These are phyloP conservation scores for Drosophila prosaltans DNA, from an alignment of 1,140 invertebrate genomes.

Conservation along the genomic window DNA sequence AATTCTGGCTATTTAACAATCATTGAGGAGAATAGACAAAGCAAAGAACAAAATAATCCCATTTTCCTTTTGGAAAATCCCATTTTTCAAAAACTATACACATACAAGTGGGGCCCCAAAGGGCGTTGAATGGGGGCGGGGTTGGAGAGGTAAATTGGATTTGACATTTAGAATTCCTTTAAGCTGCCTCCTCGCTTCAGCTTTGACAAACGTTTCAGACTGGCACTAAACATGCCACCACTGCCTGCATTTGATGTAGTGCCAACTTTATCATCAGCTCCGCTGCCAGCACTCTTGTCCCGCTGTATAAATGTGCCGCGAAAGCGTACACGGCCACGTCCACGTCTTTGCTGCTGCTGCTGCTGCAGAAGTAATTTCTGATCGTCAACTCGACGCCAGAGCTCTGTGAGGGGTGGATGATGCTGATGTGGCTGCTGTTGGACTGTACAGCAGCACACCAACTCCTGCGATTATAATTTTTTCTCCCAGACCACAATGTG, in stretches of 20 bases:
- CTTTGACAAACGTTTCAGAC: conserved; percentile 71
- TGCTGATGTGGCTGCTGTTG: conserved; percentile 72
- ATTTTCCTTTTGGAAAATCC: not conserved
- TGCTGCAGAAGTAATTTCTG: conserved; percentile 30
- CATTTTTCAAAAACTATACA: conserved; percentile 5
- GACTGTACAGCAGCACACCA: conserved; percentile 74
- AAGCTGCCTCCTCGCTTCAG: conserved; percentile 77
- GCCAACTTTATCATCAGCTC: conserved; percentile 6
- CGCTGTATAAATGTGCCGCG: conserved; percentile 64
- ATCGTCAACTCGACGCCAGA: conserved; percentile 53
- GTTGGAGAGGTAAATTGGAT: not conserved
- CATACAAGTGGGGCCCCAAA: not conserved
- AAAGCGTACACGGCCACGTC: conserved; percentile 68
- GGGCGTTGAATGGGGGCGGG: too few relatives aligned
- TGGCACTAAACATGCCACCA: conserved; percentile 56
- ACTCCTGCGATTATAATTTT: conserved; percentile 88
- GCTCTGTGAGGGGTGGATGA: conserved; percentile 55
- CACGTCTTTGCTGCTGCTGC: conserved; percentile 32
- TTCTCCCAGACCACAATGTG: conserved; percentile 96
- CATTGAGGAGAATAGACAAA: too few relatives aligned
- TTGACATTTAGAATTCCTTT: conserved; percentile 65
- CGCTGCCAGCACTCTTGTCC: conserved; percentile 39
- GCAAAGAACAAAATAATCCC: too few relatives aligned
- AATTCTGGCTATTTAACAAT: too few relatives aligned
- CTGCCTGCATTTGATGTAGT: conserved; percentile 1